A percentile compares a stretch with the other conserved stretches of the same genome.
phyloP scores from a whole-genome alignment of 2,888 invertebrate genomes.

The Perizoma flavofasciatum region DNA sequence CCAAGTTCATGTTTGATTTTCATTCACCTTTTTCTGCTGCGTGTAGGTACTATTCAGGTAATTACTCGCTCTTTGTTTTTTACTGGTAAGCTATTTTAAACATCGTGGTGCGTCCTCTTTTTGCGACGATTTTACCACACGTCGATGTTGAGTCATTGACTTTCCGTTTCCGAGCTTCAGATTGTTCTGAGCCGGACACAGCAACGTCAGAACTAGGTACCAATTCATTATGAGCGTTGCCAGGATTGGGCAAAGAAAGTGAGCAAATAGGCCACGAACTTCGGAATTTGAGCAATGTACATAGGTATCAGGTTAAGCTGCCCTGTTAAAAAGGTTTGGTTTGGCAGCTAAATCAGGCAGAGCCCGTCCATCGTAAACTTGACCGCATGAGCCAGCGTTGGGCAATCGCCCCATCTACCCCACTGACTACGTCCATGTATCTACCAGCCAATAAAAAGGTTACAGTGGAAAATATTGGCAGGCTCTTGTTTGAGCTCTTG shows the following conservation, averaged over 20 bases:
- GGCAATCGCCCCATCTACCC: too few relatives aligned
- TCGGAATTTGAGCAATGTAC: too few relatives aligned
- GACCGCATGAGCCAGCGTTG: too few relatives aligned
- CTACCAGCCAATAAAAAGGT: slow-evolving; percentile 33
- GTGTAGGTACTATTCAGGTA: background rate
- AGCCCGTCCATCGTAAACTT: too few relatives aligned
- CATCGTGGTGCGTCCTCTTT: background rate
- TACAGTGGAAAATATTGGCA: slow-evolving; percentile 35
- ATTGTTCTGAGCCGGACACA: slow-evolving; percentile 34
- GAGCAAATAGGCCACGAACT: too few relatives aligned
- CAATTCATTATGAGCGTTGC: background rate
- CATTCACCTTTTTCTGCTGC: too few relatives aligned
- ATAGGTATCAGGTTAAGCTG: too few relatives aligned
- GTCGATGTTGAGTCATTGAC: slow-evolving; percentile 23
- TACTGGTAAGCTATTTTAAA: background rate
- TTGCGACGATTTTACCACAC: background rate
- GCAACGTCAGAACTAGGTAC: slow-evolving; percentile 32
- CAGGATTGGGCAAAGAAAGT: too few relatives aligned
- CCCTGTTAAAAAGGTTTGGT: too few relatives aligned
- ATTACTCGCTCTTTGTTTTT: background rate
- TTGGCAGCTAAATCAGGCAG: too few relatives aligned
- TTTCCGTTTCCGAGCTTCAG: slow-evolving; percentile 30
- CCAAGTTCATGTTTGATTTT: too few relatives aligned
- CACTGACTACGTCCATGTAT: too few relatives aligned
- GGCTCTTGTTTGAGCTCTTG: slow-evolving; percentile 31